These are phyloP conservation scores for Atta texana DNA, from an alignment of 1,140 invertebrate genomes.

Conservation along the genomic window DNA sequence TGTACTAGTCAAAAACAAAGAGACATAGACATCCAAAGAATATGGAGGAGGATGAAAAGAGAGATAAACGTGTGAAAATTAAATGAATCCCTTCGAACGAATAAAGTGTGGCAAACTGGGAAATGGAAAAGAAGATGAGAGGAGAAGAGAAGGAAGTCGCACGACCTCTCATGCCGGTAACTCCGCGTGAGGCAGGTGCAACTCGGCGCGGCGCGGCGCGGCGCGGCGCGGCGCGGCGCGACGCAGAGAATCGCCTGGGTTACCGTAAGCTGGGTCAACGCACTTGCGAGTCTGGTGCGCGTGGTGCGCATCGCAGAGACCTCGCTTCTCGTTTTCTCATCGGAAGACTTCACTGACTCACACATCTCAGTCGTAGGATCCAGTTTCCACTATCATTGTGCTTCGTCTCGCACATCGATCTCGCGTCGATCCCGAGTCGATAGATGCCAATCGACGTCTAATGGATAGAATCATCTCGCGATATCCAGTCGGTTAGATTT, in stretches of 20 bases:
- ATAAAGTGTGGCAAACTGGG: background rate
- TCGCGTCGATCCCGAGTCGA: background rate
- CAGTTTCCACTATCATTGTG: slow-evolving; percentile 43
- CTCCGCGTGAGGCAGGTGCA: slow-evolving; percentile 79
- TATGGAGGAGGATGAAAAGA: background rate
- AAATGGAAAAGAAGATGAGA: slow-evolving; percentile 33
- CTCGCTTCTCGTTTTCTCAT: slow-evolving; percentile 31
- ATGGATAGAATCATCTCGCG: background rate
- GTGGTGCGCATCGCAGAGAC: background rate
- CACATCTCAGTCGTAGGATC: slow-evolving; percentile 57
- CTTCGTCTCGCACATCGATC: slow-evolving; percentile 1
- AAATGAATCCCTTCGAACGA: background rate
- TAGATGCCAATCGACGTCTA: background rate
- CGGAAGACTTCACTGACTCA: slow-evolving; percentile 65
- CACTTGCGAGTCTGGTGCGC: slow-evolving; percentile 69
- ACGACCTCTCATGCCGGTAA: slow-evolving; percentile 78
- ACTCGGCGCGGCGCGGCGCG: slow-evolving; percentile 56
- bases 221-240: background rate
- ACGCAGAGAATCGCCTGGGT: slow-evolving; percentile 64
- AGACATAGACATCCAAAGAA: background rate
- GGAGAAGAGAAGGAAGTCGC: slow-evolving; percentile 67
- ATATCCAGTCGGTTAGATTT: background rate
- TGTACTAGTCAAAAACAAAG: background rate
- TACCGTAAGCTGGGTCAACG: slow-evolving; percentile 83
- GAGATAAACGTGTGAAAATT: background rate